These are phyloP conservation scores for Mesochorus sp. DNA, from an alignment of 2,888 invertebrate genomes.

Conservation along the genomic window DNA sequence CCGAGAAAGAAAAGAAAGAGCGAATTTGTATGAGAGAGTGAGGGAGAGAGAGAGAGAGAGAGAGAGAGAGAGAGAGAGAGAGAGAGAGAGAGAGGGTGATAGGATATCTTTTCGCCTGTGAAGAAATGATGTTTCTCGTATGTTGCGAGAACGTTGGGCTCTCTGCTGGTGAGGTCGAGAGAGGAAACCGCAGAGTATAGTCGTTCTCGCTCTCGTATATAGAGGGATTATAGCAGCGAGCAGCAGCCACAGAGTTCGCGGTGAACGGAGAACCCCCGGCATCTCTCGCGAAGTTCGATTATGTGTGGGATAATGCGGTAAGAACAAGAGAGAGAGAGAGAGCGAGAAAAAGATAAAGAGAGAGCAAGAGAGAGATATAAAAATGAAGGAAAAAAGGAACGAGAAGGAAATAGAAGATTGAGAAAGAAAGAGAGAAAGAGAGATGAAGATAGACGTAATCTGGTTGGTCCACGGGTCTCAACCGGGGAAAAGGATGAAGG, in stretches of 20 bases:
- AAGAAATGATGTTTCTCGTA: constrained; percentile 18
- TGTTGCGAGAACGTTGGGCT: constrained; percentile 32
- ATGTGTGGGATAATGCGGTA: constrained; percentile 77
- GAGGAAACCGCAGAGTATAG: constrained; percentile 68
- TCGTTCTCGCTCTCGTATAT: constrained; percentile 37
- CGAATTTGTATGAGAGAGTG: no score
- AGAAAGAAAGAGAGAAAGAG: constrained; percentile 57
- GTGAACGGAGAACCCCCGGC: constrained; percentile 53
- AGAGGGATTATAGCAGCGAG: constrained; percentile 32
- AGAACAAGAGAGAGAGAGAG: constrained; percentile 71
- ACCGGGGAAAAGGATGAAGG: constrained; percentile 77
- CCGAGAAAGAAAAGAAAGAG: neutral
- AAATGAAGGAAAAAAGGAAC: constrained; percentile 18
- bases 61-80: neutral
- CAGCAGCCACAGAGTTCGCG: constrained; percentile 40
- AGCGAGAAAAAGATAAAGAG: constrained; percentile 32
- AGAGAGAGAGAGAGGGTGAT: neutral
- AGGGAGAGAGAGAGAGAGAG: neutral
- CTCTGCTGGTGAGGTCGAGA: constrained; percentile 67
- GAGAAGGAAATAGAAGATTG: constrained; percentile 39
- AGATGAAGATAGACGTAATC: constrained; percentile 76
- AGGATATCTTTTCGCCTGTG: neutral
- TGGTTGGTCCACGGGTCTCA: constrained; percentile 77
- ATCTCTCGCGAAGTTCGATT: constrained; percentile 70
- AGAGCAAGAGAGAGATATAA: constrained; percentile 40